Base-by-base conservation (phyloP, 1,140 invertebrate species). In the Penaeus vannamei region DNA sequence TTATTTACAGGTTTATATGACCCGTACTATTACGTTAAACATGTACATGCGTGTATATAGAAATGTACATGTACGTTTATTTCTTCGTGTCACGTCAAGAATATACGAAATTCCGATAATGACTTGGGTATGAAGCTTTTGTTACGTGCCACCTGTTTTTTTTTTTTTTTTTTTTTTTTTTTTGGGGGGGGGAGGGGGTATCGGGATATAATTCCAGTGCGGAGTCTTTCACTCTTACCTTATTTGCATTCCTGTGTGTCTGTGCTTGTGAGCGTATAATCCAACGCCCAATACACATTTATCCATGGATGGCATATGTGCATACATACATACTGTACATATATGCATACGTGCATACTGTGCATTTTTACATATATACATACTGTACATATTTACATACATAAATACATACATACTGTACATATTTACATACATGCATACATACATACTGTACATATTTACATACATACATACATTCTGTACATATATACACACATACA, bases 361-460 rank as follows among this genome's bases (percentile, higher is more conserved):
- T 82, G 5, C 46, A 23, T 82, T 1, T 26, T 5, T 36, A 22
- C 23, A 22, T 82, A 36, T 36, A 22, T 1, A 4, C 5, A 14
- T 82, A n/a, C n/a, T n/a, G 53, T 46, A 36, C 46, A 46, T 82
- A 82, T 82, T 2, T 82, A 82, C 46, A 82, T 82, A 82, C 46
- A 17, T 82, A 17, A 60, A 59, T 82, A 59, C 46, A 59, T 82
- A 59, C 46, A 59, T 82, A 17, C 46, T 82, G 53, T 82, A 53
- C 46, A 53, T 82, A 53, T 82, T 3, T 82, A 53, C 46, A 82
- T 82, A 82, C 46, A 82, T 82, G 46, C 46, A 82, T 53, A 82
- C 46, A 82, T 82, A 82, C 46, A 82, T 82, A 82, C 46, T 82
- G 46, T 82, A 82, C 8, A 82, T 82, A 82, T 82, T 3, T 82